Conservation (phyloP, 2,797 vertebrate genomes). For the Choloepus didactylus region DNA sequence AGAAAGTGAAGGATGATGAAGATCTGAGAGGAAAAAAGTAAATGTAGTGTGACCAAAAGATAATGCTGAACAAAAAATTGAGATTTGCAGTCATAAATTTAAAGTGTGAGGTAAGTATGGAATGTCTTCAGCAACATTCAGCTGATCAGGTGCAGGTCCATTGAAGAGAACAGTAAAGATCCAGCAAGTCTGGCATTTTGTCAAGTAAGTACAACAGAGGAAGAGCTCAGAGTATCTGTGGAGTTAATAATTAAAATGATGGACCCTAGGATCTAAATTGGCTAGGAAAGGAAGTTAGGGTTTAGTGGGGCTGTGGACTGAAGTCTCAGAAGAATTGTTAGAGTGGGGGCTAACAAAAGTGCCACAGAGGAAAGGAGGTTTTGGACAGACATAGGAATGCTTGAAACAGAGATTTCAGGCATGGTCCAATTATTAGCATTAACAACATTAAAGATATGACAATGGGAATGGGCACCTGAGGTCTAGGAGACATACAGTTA, state of each 20-base stretch:
- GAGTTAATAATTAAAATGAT: background rate
- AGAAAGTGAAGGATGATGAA: background rate
- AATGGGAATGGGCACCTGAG: background rate
- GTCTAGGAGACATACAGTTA: background rate
- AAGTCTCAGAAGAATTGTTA: background rate
- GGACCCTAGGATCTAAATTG: fast-evolving
- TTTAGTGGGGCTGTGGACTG: background rate
- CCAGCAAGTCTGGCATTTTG: background rate
- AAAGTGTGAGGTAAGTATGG: background rate
- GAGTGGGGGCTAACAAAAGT: background rate
- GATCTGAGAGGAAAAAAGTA: background rate
- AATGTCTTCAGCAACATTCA: background rate
- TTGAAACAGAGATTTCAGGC: background rate
- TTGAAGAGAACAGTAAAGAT: background rate
- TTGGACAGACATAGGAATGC: background rate
- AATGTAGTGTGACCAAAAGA: background rate
- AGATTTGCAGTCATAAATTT: background rate
- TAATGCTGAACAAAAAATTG: background rate
- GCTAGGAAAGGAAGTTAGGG: background rate
- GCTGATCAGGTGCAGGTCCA: too few relatives aligned
- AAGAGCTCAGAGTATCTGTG: background rate
- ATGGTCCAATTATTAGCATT: background rate
- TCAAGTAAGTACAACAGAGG: background rate
- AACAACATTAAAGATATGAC: background rate
- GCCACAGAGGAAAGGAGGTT: background rate